Conservation (phyloP, 1,140 invertebrate genomes). For the Phthorimaea operculella region DNA sequence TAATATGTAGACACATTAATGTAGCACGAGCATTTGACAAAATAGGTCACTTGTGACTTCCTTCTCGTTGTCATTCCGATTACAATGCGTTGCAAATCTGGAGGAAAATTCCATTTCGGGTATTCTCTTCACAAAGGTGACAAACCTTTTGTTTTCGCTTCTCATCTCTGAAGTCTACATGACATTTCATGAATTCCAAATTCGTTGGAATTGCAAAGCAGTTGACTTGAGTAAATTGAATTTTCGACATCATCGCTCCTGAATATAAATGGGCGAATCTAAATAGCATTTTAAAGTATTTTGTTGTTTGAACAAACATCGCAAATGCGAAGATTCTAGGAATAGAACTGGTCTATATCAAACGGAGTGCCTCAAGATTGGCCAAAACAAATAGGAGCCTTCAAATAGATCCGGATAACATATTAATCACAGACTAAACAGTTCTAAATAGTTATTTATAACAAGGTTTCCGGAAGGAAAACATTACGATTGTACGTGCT, state of each 20-base stretch:
- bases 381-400: neutral
- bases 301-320: neutral
- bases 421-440: neutral
- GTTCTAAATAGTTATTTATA: neutral
- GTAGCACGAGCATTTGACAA: too few relatives aligned
- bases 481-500: neutral
- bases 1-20: too few relatives aligned
- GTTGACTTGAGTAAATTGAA: neutral
- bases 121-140: too few relatives aligned
- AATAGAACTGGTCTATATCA: neutral
- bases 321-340: neutral
- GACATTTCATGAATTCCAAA: neutral
- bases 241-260: neutral
- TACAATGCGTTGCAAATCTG: too few relatives aligned
- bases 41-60: too few relatives aligned
- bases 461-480: neutral
- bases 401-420: neutral
- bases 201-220: neutral
- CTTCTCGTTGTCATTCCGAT: too few relatives aligned
- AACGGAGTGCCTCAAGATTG: neutral
- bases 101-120: too few relatives aligned
- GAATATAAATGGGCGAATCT: neutral
- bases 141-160: too few relatives aligned
- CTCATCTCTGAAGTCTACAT: too few relatives aligned
- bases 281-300: neutral